Base-by-base conservation (phyloP, 53 echinoderm and acorn worm genomes). In the Astropecten irregularis region DNA sequence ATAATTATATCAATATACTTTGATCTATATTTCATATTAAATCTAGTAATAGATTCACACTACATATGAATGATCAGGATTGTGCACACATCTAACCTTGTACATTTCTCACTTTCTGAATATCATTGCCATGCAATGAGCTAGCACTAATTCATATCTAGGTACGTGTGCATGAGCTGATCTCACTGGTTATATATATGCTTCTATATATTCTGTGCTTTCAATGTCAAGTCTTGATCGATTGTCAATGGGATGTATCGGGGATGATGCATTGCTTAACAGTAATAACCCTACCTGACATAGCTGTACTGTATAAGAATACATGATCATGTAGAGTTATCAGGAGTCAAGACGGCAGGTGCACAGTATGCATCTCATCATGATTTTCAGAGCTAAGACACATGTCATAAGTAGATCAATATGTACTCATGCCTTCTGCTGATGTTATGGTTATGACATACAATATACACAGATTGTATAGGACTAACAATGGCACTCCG, bases 191-290 rank as follows among this genome's bases (percentile, higher is more conserved):
- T 16, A 7, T 69, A n/a, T n/a, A 63, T n/a, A 33, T 34, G 54
- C 10, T 73, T 73, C 73, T 73, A 57, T 49, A 71, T 74, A 25
- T 74, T 55, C 51, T n/a, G n/a, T n/a, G 18, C n/a, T 50, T 74
- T 74, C 57, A 37, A 74, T 74, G 74, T 62, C 79, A 79, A 61
- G 33, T 61, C 62, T 46, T 62, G 62, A 79, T 79, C 36, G 62
- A 79, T 79, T 62, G 44, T 48, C 25, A 46, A 26, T 47, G 49
- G 46, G 44, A 34, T 61, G 61, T 60, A 61, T 79, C 79, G 30
- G 79, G 61, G 62, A 29, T 79, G 79, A 62, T 79, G 32, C 59
- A 79, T n/a, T 62, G 79, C 79, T 79, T 66, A 44, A 29, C 62
- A 79, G 61, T 61, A 79, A 79, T 48, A 52, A 76, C 57, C 57